Evolutionary conservation across 2,797 vertebrate genomes (phyloP), one percentile per base, ranked within the genome.

Genomic region (Notamacropus eugenii): DNA sequence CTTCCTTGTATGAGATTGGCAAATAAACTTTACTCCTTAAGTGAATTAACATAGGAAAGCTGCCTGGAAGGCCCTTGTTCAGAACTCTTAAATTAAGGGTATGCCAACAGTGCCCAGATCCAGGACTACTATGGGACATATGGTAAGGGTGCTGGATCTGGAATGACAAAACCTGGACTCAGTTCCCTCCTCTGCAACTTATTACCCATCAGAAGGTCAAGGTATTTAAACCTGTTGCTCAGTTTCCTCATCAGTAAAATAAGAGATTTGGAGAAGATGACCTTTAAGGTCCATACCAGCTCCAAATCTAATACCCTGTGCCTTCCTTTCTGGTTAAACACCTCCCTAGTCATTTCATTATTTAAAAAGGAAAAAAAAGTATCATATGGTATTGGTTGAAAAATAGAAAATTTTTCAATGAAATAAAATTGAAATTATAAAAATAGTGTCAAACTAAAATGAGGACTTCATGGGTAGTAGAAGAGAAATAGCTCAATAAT

Each of bases 1-100:
- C n/a, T 67, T 91, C 46, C 91, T 93, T 54, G 0, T 93, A 95
- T 40, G 50, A 52, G 96, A 55, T 28, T 58, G 92, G 92, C 91
- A 62, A 52, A 54, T 93, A 67, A 90, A 92, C 94, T 82, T 90
- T 27, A 1, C 57, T 91, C 34, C 52, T 92, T 6, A 27, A 52
- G 34, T 10, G 34, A 93, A 62, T 22, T 24, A 93, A 92, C 92
- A n/a, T 46, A 24, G 74, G 40, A 82, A 46, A 82, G 40, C 9
- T 82, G 40, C 40, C 40, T 46, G 4, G 22, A 27, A 27, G 40
- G 22, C 74, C n/a, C 27, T 46, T 82, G n/a, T 46, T 40, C 22
- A 27, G 40, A 40, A 46, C 74, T 74, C 34, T 19, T 82, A 22
- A 82, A 82, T 82, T 82, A 82, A 22, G 40, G 9, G 40, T 82